Evolutionary conservation across 2,797 vertebrate species (phyloP).

Genomic region (Pangasius mekongensis): DNA sequence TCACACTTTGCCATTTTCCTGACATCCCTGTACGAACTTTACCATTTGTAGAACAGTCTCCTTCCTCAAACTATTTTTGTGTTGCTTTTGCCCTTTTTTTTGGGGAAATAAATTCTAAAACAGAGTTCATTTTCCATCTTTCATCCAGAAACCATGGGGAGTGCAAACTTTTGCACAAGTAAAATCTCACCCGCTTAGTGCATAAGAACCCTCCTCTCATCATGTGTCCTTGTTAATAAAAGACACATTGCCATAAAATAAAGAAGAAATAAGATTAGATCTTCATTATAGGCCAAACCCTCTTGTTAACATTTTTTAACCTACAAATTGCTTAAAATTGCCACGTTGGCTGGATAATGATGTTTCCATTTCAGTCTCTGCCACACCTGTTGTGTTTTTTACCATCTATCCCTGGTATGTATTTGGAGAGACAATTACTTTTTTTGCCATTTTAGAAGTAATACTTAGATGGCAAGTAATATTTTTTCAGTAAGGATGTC

Average conservation of each 20-base stretch:
- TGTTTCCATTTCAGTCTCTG: background rate
- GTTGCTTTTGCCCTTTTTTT: background rate
- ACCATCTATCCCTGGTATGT: constrained; percentile 27
- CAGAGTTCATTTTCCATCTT: background rate
- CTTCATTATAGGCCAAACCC: background rate
- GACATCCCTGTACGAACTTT: background rate
- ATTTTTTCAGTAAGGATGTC: constrained; percentile 41
- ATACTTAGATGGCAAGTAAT: background rate
- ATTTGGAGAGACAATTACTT: constrained; percentile 43
- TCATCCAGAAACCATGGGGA: background rate
- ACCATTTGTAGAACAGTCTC: background rate
- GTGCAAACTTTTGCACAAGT: background rate
- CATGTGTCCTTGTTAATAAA: background rate
- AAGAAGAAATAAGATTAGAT: background rate
- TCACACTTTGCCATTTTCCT: background rate
- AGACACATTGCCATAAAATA: background rate
- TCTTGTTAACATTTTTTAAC: background rate
- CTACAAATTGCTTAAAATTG: background rate
- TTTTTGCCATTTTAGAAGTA: constrained; percentile 33
- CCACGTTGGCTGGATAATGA: background rate
- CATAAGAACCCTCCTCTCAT: background rate
- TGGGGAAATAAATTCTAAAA: background rate
- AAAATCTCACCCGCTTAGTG: background rate
- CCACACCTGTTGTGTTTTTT: constrained; percentile 19
- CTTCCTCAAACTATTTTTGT: background rate